Conservation (phyloP, 2,888 invertebrate genomes). For the Ligdia adustata region DNA sequence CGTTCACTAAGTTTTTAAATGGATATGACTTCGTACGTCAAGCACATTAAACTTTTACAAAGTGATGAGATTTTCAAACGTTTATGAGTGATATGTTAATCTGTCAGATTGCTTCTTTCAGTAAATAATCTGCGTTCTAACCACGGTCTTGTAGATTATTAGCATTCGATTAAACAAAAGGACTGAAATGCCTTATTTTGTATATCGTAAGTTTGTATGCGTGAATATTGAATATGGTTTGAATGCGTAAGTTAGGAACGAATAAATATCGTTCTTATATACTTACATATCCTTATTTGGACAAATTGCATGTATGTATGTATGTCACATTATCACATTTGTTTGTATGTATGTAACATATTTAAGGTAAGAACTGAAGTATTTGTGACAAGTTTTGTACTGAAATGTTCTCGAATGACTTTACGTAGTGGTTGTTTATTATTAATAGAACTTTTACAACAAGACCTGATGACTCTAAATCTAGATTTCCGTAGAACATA, state of each 20-base stretch:
- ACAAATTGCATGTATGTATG: conserved; percentile 2
- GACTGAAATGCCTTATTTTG: conserved; percentile 46
- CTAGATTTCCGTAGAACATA: too few relatives aligned
- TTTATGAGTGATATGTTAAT: neutral
- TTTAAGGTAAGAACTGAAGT: neutral
- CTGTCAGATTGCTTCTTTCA: neutral
- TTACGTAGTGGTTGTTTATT: too few relatives aligned
- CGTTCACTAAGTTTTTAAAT: too few relatives aligned
- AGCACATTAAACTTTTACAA: too few relatives aligned
- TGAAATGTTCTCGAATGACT: neutral
- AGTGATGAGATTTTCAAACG: neutral
- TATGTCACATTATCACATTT: conserved; percentile 1
- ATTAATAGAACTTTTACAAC: too few relatives aligned
- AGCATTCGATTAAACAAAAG: conserved; percentile 26
- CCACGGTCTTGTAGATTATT: conserved; percentile 14
- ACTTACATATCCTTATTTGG: neutral
- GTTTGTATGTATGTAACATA: neutral
- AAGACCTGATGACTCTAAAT: too few relatives aligned
- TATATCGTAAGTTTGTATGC: conserved; percentile 30
- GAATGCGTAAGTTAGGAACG: too few relatives aligned
- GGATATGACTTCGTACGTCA: too few relatives aligned
- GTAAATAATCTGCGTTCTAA: neutral
- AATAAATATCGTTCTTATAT: too few relatives aligned
- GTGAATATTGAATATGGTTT: conserved; percentile 31
- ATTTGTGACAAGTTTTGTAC: neutral